Percentiles rank a stretch among this genome's conserved stretches.
Evolutionary conservation across 2,797 vertebrate species (phyloP).

Genomic region (Diglossa cyanea): DNA sequence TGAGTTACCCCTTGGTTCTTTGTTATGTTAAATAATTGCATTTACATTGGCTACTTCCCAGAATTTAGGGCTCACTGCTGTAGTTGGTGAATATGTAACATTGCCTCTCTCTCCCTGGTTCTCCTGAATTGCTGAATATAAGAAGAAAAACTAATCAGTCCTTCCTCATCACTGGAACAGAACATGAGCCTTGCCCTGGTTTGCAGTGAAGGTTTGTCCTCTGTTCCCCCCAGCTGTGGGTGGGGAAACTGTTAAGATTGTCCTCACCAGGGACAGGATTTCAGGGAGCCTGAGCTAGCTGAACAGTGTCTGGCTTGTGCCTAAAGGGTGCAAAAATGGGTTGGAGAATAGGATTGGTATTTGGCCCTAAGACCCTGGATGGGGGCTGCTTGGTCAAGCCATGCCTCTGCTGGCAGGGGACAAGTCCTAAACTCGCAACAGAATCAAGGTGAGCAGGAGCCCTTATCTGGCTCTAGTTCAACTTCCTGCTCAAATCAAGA

Average conservation of each 20-base stretch:
- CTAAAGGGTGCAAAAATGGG: neutral
- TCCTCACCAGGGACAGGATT: neutral
- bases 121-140: neutral
- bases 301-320: neutral
- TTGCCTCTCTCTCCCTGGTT: neutral
- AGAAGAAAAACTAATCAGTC: neutral
- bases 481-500: neutral
- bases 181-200: neutral
- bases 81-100: rapidly evolving
- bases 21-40: neutral
- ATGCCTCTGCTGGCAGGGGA: neutral
- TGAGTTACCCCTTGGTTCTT: neutral
- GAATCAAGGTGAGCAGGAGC: neutral
- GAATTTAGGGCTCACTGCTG: neutral
- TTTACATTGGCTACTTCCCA: neutral
- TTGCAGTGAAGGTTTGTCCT: neutral
- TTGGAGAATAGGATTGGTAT: neutral
- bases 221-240: neutral
- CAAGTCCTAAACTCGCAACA: neutral
- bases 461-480: neutral
- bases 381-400: neutral
- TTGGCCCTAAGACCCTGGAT: neutral
- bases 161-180: neutral
- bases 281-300: neutral
- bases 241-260: neutral